Evolutionary conservation across 2,797 vertebrate genomes (phyloP).

Genomic region (Anguilla megastoma): DNA sequence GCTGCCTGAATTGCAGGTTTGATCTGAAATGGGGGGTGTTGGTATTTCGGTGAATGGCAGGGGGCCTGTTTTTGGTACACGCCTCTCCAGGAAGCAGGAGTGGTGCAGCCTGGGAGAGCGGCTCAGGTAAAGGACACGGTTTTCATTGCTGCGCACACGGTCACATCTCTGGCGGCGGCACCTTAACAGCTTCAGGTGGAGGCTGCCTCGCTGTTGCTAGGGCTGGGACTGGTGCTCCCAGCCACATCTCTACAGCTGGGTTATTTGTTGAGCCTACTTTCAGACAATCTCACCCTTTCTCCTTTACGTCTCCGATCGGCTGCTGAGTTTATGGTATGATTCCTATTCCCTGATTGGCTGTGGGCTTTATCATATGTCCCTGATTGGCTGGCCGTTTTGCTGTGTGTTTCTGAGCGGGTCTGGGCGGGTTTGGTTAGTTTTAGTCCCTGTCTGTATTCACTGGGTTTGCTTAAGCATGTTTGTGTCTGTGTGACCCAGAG

Average conservation of each 20-base stretch:
- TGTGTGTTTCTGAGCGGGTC: not conserved
- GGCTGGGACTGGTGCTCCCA: not conserved
- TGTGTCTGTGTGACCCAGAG: not conserved
- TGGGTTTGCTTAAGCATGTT: not conserved
- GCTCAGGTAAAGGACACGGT: not conserved
- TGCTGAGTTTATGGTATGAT: not conserved
- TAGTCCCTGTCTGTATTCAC: not conserved
- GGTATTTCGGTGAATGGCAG: not conserved
- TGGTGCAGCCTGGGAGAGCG: not conserved
- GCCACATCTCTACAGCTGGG: not conserved
- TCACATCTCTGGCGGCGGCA: not conserved
- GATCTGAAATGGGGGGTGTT: not conserved
- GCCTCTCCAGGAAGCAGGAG: not conserved
- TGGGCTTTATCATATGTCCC: not conserved
- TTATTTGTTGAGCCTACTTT: not conserved
- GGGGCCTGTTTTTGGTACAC: not conserved
- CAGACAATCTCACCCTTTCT: not conserved
- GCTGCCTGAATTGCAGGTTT: not conserved
- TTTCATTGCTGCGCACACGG: not conserved
- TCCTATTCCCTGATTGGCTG: not conserved
- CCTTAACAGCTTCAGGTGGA: not conserved
- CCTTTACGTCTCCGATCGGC: not conserved
- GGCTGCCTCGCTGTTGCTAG: not conserved
- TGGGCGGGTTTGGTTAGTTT: not conserved
- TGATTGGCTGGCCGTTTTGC: not conserved